A percentile compares a stretch with the other conserved stretches of the same genome.
phyloP scores from a whole-genome alignment of 2,113 vertebrate species.

The Ardeotis arabs region DNA sequence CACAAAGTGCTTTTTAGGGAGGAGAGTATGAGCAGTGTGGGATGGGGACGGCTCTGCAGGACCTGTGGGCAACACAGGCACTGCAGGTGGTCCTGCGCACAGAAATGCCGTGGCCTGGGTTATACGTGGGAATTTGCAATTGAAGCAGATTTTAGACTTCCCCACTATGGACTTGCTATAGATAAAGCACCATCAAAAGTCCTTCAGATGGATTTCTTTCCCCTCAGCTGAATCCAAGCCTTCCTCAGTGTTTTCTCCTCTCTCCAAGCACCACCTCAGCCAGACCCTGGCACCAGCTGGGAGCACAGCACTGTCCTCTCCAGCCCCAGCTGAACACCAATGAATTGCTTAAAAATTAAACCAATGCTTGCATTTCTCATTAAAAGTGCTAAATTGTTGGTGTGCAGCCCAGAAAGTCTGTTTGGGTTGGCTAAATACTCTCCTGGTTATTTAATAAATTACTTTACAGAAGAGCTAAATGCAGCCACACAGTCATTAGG shows the following conservation, averaged over 20 bases:
- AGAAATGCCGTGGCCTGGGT: not conserved
- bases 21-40: fast-evolving
- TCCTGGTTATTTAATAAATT: not conserved
- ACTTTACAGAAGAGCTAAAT: not conserved
- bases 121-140: not conserved
- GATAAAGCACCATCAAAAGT: not conserved
- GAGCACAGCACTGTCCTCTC: not conserved
- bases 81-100: not conserved
- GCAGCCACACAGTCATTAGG: not conserved
- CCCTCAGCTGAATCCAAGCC: not conserved
- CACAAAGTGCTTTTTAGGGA: not conserved
- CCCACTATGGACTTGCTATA: not conserved
- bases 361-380: not conserved
- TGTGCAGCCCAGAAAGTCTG: not conserved
- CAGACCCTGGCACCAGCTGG: not conserved
- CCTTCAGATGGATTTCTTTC: not conserved
- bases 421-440: not conserved
- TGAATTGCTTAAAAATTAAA: not conserved
- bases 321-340: not conserved
- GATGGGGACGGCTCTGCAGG: not conserved
- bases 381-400: not conserved
- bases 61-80: fast-evolving
- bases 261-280: not conserved
- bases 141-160: not conserved
- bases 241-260: not conserved